phyloP scores from a whole-genome alignment of 2,113 vertebrate species.

The Vulpes lagopus region DNA sequence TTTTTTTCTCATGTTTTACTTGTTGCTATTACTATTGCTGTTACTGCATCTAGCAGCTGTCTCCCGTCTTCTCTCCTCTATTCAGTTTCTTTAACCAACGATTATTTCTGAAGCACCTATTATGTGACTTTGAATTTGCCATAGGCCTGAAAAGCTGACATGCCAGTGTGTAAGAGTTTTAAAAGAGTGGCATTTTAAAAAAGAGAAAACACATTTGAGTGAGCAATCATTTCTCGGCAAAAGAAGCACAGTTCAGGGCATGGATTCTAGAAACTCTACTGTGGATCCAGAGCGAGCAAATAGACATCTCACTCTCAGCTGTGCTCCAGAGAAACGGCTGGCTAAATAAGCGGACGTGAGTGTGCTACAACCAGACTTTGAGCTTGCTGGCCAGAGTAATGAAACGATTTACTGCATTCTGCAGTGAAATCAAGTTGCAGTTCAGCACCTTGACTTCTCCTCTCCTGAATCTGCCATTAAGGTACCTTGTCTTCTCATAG shows the following conservation, averaged over 20 bases:
- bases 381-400: neutral
- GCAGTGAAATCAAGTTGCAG: neutral
- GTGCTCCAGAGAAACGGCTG: neutral
- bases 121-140: neutral
- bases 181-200: neutral
- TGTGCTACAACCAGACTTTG: accelerated
- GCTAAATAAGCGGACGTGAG: neutral
- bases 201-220: neutral
- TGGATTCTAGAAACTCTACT: neutral
- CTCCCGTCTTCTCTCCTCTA: neutral
- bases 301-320: neutral
- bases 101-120: neutral
- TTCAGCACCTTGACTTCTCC: neutral
- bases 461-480: slow-evolving; percentile 46
- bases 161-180: neutral
- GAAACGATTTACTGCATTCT: neutral
- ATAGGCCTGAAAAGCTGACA: neutral
- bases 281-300: neutral
- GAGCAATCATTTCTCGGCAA: neutral
- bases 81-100: neutral
- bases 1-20: neutral
- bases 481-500: neutral
- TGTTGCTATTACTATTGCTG: neutral
- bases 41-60: neutral
- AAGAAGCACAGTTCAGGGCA: neutral